A percentile compares a stretch with the other conserved stretches of the same genome.
Evolutionary conservation across 2,113 vertebrate species (phyloP).

Genomic region (Meles meles): DNA sequence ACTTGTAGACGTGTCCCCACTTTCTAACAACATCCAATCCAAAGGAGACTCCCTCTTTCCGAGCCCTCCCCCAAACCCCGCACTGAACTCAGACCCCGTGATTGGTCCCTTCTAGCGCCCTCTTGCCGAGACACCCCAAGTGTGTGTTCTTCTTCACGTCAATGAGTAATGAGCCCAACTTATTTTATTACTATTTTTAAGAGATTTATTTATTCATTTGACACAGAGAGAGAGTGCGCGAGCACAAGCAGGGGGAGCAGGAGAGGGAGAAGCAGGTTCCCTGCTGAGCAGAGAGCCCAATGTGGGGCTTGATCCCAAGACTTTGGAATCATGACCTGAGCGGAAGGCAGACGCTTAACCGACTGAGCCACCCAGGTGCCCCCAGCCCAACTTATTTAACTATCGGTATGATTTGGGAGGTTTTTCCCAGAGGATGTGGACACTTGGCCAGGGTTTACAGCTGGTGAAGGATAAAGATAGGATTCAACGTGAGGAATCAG

Average conservation of each 20-base stretch:
- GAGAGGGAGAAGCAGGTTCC: too few species aligned
- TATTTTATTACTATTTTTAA: not conserved
- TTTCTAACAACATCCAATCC: not conserved
- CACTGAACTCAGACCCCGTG: not conserved
- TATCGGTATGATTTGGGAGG: too few species aligned
- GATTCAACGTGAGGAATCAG: not conserved
- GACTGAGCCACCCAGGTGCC: too few species aligned
- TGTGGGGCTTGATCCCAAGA: too few species aligned
- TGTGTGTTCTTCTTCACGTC: accelerated
- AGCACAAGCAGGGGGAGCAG: too few species aligned
- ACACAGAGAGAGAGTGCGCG: too few species aligned
- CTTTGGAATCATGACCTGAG: too few species aligned
- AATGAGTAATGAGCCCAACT: not conserved
- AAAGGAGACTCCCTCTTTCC: not conserved
- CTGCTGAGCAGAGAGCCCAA: too few species aligned
- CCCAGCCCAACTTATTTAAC: not conserved
- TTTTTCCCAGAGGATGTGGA: not conserved
- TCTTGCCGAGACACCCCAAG: not conserved
- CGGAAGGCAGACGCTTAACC: too few species aligned
- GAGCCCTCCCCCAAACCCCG: too few species aligned
- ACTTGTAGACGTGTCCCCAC: accelerated
- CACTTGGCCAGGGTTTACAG: not conserved
- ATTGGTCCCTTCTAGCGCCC: not conserved
- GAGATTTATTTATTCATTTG: too few species aligned
- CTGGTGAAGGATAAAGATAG: not conserved